phyloP scores from a whole-genome alignment of 2,888 invertebrate genomes.

The Aproaerema taeniolella region DNA sequence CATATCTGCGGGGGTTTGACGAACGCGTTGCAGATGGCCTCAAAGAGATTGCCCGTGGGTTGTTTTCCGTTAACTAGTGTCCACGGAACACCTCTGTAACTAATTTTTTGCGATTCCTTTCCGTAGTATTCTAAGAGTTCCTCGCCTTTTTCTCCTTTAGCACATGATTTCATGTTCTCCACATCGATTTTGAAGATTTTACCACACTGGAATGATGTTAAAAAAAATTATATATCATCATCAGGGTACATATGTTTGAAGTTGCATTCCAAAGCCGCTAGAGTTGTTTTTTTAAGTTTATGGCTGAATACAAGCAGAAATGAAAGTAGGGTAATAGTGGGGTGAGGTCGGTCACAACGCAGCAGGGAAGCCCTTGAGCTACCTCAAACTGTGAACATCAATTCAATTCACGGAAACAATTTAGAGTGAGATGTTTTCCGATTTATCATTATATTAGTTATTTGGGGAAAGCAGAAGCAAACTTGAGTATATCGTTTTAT shows the following conservation, averaged over 20 bases:
- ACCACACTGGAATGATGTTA: constrained; percentile 39
- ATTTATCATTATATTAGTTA: too few relatives aligned
- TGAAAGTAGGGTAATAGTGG: too few relatives aligned
- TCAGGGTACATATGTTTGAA: too few relatives aligned
- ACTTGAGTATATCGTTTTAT: too few relatives aligned
- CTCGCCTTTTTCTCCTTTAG: constrained; percentile 32
- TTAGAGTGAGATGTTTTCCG: background rate
- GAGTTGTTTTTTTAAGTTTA: too few relatives aligned
- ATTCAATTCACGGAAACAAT: background rate
- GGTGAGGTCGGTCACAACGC: too few relatives aligned
- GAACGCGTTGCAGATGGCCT: constrained; percentile 37
- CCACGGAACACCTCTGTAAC: constrained; percentile 32
- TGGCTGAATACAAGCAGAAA: too few relatives aligned
- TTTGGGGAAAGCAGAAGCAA: too few relatives aligned
- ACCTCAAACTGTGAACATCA: background rate
- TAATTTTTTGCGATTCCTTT: constrained; percentile 30
- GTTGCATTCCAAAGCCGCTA: too few relatives aligned
- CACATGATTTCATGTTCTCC: constrained; percentile 38
- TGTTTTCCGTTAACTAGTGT: constrained; percentile 36
- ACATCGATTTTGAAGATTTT: constrained; percentile 27
- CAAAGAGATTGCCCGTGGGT: constrained; percentile 26
- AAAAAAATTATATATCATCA: too few relatives aligned
- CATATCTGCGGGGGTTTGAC: constrained; percentile 34
- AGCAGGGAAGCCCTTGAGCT: too few relatives aligned
- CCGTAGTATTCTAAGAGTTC: constrained; percentile 35